phyloP scores from a whole-genome alignment of 2,888 invertebrate genomes.

The Leucozona laternaria region DNA sequence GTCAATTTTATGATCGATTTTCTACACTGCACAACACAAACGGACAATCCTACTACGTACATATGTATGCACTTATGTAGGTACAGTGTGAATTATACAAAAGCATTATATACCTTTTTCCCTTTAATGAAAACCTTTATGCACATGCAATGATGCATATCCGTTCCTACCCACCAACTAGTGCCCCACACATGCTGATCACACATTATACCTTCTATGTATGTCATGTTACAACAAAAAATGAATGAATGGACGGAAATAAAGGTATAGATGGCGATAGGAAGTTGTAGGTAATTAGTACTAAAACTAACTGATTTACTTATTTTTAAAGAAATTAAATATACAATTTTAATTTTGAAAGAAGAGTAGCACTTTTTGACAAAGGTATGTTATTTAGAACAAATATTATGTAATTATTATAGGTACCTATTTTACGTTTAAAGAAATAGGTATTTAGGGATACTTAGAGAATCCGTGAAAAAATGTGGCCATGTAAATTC shows the following conservation, averaged over 20 bases:
- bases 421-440: too few relatives aligned
- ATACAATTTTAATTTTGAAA: too few relatives aligned
- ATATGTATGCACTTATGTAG: neutral
- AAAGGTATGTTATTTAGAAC: too few relatives aligned
- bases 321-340: neutral
- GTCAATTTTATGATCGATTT: constrained; percentile 8
- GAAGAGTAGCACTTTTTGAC: too few relatives aligned
- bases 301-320: neutral
- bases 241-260: neutral
- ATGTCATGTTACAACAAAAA: neutral
- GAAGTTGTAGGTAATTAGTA: neutral
- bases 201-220: constrained; percentile 7
- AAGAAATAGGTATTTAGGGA: too few relatives aligned
- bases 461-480: too few relatives aligned
- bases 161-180: constrained; percentile 30
- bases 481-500: too few relatives aligned
- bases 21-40: neutral
- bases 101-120: neutral
- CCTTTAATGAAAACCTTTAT: constrained; percentile 27
- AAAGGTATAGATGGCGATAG: neutral
- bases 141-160: constrained; percentile 64
- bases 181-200: constrained; percentile 36
- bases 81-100: neutral
- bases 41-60: neutral
- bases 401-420: too few relatives aligned